phyloP scores from a whole-genome alignment of 1,140 invertebrate species.

The Zaprionus camerounensis region DNA sequence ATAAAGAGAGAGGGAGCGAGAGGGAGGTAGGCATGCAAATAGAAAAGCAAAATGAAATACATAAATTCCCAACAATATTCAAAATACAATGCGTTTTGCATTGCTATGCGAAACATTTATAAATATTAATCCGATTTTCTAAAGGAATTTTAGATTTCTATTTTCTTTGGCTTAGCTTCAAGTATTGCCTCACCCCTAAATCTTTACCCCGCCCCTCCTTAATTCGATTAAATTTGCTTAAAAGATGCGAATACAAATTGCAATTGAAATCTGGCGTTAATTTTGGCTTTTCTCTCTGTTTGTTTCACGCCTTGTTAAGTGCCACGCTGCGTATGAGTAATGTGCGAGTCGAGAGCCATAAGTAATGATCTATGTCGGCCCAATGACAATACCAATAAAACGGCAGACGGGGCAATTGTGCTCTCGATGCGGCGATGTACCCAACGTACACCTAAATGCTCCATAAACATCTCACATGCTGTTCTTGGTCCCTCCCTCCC shows the following conservation, averaged over 20 bases:
- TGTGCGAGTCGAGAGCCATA: constrained; percentile 41
- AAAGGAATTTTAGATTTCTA: constrained; percentile 32
- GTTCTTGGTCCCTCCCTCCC: not conserved
- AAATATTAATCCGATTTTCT: constrained; percentile 35
- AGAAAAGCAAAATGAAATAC: not conserved
- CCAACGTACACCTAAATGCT: constrained; percentile 18
- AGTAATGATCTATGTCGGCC: constrained; percentile 48
- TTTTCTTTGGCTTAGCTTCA: not conserved
- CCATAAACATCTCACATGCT: constrained; percentile 22
- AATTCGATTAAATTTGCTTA: constrained; percentile 41
- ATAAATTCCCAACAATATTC: constrained; percentile 16
- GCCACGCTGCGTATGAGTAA: constrained; percentile 77
- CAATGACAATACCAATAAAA: constrained; percentile 45
- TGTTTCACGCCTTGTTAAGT: constrained; percentile 32
- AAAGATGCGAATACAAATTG: constrained; percentile 14
- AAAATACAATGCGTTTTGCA: constrained; percentile 4
- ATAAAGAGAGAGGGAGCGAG: not conserved
- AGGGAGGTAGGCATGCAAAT: not conserved
- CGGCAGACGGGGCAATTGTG: constrained; percentile 24
- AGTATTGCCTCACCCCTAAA: not conserved
- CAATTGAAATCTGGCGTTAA: constrained; percentile 22
- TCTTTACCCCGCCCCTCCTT: not conserved
- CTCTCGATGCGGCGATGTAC: not conserved
- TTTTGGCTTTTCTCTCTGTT: constrained; percentile 24
- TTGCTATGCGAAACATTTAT: constrained; percentile 20